Conservation (phyloP, 2,797 vertebrate species). For the Melanotaenia maccullochi region DNA sequence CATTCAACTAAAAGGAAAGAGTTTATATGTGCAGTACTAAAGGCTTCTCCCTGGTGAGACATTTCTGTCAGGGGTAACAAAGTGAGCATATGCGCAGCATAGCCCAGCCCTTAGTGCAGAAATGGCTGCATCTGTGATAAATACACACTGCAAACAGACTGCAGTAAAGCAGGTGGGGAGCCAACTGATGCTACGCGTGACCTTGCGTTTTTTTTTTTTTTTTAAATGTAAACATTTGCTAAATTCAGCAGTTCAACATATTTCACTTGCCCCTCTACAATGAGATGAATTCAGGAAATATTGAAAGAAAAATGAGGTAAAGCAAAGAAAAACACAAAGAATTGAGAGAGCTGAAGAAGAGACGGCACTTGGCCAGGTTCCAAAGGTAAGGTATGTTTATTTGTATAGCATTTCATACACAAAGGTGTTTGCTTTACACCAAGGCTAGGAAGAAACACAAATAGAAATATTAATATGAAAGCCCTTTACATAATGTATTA, state of each 20-base stretch:
- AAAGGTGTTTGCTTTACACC: neutral
- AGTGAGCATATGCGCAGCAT: conserved; percentile 69
- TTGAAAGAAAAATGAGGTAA: conserved; percentile 2
- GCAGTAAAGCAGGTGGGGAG: conserved; percentile 67
- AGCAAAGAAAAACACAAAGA: conserved; percentile 24
- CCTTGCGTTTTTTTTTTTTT: conserved; percentile 59
- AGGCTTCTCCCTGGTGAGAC: conserved; percentile 74
- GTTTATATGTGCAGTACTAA: conserved; percentile 76
- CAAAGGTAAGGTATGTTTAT: conserved; percentile 9
- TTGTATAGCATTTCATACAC: neutral
- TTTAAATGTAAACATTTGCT: conserved; percentile 55
- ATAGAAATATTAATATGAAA: neutral
- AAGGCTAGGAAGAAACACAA: too few species aligned
- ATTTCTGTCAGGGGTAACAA: conserved; percentile 75
- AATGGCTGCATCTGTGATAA: conserved; percentile 72
- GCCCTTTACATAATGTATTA: too few species aligned
- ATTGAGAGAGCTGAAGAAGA: conserved; percentile 18
- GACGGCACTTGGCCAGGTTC: conserved; percentile 19
- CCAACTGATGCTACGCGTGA: conserved; percentile 42
- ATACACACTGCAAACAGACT: conserved; percentile 55
- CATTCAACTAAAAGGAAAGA: conserved; percentile 69
- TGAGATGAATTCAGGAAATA: conserved; percentile 33
- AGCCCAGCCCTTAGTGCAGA: conserved; percentile 49
- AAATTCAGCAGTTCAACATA: conserved; percentile 50
- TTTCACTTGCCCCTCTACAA: conserved; percentile 57